Evolutionary conservation across 1,140 invertebrate genomes (phyloP).

Genomic region (Achroia grisella): DNA sequence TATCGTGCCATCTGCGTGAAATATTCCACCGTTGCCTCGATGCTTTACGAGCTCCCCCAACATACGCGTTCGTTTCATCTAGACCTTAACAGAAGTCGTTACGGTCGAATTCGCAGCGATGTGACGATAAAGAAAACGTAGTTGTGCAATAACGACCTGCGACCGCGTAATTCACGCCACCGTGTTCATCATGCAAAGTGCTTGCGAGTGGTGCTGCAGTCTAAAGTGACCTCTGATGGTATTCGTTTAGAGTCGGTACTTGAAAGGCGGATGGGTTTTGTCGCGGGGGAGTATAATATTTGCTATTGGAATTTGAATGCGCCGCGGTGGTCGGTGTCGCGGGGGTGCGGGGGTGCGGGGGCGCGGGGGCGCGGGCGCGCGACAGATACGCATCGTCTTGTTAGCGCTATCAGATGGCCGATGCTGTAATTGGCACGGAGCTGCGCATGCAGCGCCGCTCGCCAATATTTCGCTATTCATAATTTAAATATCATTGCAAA

Average conservation of each 20-base stretch:
- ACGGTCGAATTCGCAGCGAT: constrained; percentile 3
- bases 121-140: neutral
- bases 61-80: neutral
- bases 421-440: constrained; percentile 61
- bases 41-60: constrained; percentile 14
- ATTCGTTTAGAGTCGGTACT: constrained; percentile 6
- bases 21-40: constrained; percentile 54
- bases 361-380: constrained; percentile 24
- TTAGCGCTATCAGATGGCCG: constrained; percentile 65
- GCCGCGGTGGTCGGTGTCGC: constrained; percentile 14
- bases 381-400: constrained; percentile 66
- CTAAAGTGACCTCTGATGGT: neutral
- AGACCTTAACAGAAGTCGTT: neutral
- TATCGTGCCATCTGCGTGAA: constrained; percentile 65
- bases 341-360: constrained; percentile 5
- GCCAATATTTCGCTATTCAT: constrained; percentile 16
- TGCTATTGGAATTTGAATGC: constrained; percentile 52
- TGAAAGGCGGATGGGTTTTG: constrained; percentile 16
- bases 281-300: constrained; percentile 38
- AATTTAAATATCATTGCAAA: neutral
- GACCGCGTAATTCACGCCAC: constrained; percentile 67
- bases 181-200: constrained; percentile 64
- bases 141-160: constrained; percentile 52
- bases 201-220: neutral
- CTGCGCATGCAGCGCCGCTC: constrained; percentile 15